These are phyloP conservation scores for Mus musculus DNA, from an alignment of 2,113 vertebrate genomes.

Conservation along the genomic window DNA sequence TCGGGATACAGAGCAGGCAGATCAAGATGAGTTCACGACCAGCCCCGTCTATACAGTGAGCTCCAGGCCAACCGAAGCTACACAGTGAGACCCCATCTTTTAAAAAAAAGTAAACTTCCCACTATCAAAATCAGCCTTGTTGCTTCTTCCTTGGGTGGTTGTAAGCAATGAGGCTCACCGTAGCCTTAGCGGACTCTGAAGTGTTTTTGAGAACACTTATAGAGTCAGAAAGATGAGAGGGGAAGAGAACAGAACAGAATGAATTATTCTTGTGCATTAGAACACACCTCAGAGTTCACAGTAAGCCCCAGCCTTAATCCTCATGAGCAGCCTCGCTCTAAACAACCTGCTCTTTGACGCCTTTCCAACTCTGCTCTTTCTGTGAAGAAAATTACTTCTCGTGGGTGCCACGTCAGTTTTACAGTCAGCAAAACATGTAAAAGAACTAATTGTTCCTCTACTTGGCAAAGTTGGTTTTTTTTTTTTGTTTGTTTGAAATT, in stretches of 20 bases:
- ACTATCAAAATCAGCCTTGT: neutral
- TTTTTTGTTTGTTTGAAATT: slow-evolving; percentile 85
- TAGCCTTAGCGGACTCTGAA: neutral
- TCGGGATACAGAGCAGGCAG: neutral
- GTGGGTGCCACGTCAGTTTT: slow-evolving; percentile 82
- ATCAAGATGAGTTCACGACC: neutral
- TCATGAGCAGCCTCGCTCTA: slow-evolving; percentile 14
- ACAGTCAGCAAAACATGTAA: slow-evolving; percentile 87
- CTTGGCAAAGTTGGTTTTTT: slow-evolving; percentile 86
- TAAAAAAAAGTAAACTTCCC: neutral
- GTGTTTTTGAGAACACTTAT: neutral
- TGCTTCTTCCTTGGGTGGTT: neutral
- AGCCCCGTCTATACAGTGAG: neutral
- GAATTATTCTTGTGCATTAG: neutral
- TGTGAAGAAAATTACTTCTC: slow-evolving; percentile 82
- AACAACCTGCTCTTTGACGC: slow-evolving; percentile 64
- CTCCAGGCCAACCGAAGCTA: neutral
- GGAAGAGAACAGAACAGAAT: neutral
- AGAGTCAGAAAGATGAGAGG: slow-evolving; percentile 24
- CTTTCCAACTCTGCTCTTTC: slow-evolving; percentile 74
- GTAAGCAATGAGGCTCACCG: neutral
- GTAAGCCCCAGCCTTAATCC: slow-evolving; percentile 6
- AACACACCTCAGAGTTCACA: neutral
- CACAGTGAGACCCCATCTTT: neutral
- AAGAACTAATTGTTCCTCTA: slow-evolving; percentile 88